Base-by-base conservation (phyloP, 23 tunicate genomes). In the Ciona savignyi region DNA sequence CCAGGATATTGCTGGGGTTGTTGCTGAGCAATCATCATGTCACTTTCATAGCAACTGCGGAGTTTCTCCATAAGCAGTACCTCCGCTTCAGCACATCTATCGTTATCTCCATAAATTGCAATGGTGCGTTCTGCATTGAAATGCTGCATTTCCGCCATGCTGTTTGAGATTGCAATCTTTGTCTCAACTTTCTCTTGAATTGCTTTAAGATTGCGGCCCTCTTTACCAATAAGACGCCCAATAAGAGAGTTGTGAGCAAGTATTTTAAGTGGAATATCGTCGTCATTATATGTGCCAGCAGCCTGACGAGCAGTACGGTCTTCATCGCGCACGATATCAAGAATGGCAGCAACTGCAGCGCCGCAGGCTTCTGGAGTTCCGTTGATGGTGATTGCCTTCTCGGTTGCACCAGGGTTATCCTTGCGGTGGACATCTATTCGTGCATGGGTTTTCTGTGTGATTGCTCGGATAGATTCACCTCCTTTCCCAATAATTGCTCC, bases 401-500 rank as follows among this genome's bases (percentile, higher is more conserved):
- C 99, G 2, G 79, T 78, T 23, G 92, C 97, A 22, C 99, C 99
- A 62, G 95, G 99, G 72, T 87, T 87, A 30, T 94, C 99, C 66
- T 83, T 82, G 62, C 99, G 99, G 69, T 94, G 99, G 35, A 94
- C 99, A 74, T 94, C 99, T 1, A 94, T 81, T 48, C 98, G 74
- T 9, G 99, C 95, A 76, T 76, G 92, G 62, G 92, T 91, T 60
- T 91, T 88, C 30, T 87, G 86, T 34, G 99, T 94, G 32, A 94
- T 88, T 63, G 85, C 80, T 21, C 90, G 71, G 51, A 94, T 87
- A 6, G 95, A 74, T 35, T 82, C 93, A 30, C 99, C 99, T 28
- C 83, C 89, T 74, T 87, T 83, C 27, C 99, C 99, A 65, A 94
- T 94, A 21, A 94, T 87, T 31, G 99, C 99, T 42, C 99, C 99